phyloP scores from a whole-genome alignment of 2,797 vertebrate genomes.

The Lepus oiostolus region DNA sequence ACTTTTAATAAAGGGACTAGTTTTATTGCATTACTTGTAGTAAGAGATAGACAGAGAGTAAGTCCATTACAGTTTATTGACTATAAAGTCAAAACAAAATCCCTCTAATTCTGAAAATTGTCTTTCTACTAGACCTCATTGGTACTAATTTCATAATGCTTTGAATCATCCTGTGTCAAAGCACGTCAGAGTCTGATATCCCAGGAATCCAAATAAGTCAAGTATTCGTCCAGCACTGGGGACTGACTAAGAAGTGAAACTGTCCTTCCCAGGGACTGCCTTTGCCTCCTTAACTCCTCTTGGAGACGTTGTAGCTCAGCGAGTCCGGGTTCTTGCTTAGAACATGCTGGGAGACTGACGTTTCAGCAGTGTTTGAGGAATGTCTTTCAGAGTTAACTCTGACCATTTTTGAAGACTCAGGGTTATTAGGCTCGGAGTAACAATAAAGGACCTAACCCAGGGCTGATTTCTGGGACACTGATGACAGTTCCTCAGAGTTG shows the following conservation, averaged over 20 bases:
- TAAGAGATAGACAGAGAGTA: constrained; percentile 19
- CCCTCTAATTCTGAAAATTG: constrained; percentile 41
- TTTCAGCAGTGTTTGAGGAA: constrained; percentile 30
- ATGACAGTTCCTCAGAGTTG: background rate
- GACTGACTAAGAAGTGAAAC: background rate
- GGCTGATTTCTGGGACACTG: background rate
- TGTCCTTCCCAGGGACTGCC: background rate
- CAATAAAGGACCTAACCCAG: background rate
- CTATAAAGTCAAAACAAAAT: constrained; percentile 8
- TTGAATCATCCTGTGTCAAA: background rate
- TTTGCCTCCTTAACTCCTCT: background rate
- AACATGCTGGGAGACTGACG: background rate
- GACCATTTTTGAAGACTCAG: background rate
- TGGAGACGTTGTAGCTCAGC: background rate
- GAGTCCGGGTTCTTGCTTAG: background rate
- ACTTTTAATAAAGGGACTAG: background rate
- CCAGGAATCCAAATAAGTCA: background rate
- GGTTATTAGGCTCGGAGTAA: background rate
- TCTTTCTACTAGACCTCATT: background rate
- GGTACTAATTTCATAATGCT: background rate
- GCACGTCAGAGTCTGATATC: constrained; percentile 33
- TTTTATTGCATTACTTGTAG: background rate
- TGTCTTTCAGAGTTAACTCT: background rate
- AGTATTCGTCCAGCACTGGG: background rate
- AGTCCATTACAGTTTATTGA: constrained; percentile 6